Base-by-base conservation (phyloP, 2,113 vertebrate genomes). In the Eleginops maclovinus region DNA sequence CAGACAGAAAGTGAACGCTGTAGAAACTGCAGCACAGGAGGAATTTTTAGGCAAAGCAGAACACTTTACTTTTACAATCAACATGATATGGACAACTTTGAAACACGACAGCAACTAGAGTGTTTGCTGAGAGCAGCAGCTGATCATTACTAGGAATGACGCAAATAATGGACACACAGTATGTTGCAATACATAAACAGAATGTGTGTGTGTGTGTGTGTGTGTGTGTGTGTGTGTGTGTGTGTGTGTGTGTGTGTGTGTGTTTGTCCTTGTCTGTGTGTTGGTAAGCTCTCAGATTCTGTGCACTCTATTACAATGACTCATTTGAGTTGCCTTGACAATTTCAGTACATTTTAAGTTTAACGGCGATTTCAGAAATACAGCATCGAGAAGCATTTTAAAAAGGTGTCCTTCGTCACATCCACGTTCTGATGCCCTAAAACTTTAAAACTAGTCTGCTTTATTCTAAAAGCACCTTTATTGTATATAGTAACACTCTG, bases 11-110 rank as follows among this genome's bases (percentile, higher is more conserved):
- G 16, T 19, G 17, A 36, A 58, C 56, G 40, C 50, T 63, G 40
- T 4, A 2, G 70, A 49, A 84, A 51, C 49, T 44, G 68, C 73
- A 46, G 66, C 40, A 47, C 28, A 9, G 49, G 43, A 61, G 26
- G 68, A 26, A 28, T 56, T 69, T 64, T 59, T 26, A 36, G 49
- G 14, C n/a, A 49, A 21, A 65, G 65, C 44, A 2, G 12, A 71
- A 60, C 47, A 13, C 26, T 72, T 84, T 40, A 55, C 56, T 41
- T 53, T 56, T 47, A 9, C n/a, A 55, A 44, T 40, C 44, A n/a
- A 61, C 15, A 14, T 26, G 7, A 73, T 15, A 31, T 24, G 41
- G 19, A 49, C 36, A 0, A n/a, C 15, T 19, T 53, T 55, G 43
- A 53, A 13, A 67, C 0, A 43, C 4, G 51, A 12, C n/a, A 24